Evolutionary conservation across 2,888 invertebrate genomes (phyloP), one percentile per base, ranked within the genome.

Genomic region (Clitarchus hookeri): DNA sequence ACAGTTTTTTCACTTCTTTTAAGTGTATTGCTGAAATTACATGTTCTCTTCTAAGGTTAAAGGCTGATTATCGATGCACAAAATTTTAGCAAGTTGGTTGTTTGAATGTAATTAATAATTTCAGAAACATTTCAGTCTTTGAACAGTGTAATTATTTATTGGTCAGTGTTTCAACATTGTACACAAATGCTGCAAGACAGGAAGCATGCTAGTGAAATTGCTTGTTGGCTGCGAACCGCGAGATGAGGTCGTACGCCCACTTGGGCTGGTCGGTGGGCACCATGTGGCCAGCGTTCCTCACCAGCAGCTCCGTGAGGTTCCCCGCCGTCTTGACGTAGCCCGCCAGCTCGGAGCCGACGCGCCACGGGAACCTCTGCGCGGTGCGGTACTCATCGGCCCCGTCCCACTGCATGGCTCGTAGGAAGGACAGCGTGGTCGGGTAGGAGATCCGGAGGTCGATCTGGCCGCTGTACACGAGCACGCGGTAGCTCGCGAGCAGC

Each of bases 361-460:
- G 26, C 87, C 87, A 87, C 23, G 44, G 84, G 27, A 54, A 54
- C 23, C 87, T 84, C 8, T 27, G 27, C 13, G 86, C 86, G 1
- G 44, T 25, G 26, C 83, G 78, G 36, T 86, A 87, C 44, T 87
- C 87, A 16, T 88, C 88, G 11, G 85, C 91, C 0, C 93, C 93
- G 44, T 89, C 89, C 93, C 93, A 93, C 27, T 90, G 89, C 87
- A 93, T 90, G n/a, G 91, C 91, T 85, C 91, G 89, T 36, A 93
- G 90, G 88, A 93, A 92, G 87, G 93, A 93, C 86, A 94, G 92
- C 0, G 95, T 95, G 11, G 95, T 92, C 54, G 94, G 94, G 88
- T 94, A 94, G 0, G 95, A 95, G 23, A 95, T 94, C 83, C 95
- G 94, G 87, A 95, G 93, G 90, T 95, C 95, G 89, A 93, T 90